Base-by-base conservation (phyloP, 2,888 invertebrate species). In the Deilephila porcellus region DNA sequence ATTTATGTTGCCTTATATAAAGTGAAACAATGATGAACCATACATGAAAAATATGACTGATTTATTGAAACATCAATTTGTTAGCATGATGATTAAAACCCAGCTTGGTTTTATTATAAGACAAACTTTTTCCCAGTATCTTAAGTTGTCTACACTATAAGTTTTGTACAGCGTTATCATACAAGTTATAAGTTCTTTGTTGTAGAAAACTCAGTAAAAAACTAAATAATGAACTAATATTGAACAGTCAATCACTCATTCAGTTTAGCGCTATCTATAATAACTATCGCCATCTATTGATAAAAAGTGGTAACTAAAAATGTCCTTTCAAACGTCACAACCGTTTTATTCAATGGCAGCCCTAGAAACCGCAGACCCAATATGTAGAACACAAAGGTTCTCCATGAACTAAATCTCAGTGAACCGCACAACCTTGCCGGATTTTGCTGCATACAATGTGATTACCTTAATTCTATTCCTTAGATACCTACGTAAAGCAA, bases 391-490 rank as follows among this genome's bases (percentile, higher is more conserved):
- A 76, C 74, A 77, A 78, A 88, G 83, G 86, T 81, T 90, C 81
- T 85, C 90, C 89, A 85, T 91, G 90, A 90, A 88, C 90, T 88
- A 88, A 89, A 91, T 91, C 85, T 85, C 85, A 79, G 84, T 83
- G 83, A 87, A 85, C 88, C 88, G 89, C 84, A 79, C 79, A 87
- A 83, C 91, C 91, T 92, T 89, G 89, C 81, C 77, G 76, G 85
- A 86, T 88, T 87, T 87, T 85, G 84, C 85, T 82, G 77, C 78
- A 81, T 56, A 56, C 80, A 82, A 77, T 74, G 79, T 85, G 86
- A 87, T 86, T 84, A 79, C 82, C 83, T 87, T 85, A 85, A 83
- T 86, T 85, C 83, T 84, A 85, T 84, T 79, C 81, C 80, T 82
- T 75, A 81, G 80, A 71, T 78, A 80, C 93, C 93, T 92, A 93